phyloP scores from a whole-genome alignment of 2,113 vertebrate genomes.

The Thalassarche chlororhynchos region DNA sequence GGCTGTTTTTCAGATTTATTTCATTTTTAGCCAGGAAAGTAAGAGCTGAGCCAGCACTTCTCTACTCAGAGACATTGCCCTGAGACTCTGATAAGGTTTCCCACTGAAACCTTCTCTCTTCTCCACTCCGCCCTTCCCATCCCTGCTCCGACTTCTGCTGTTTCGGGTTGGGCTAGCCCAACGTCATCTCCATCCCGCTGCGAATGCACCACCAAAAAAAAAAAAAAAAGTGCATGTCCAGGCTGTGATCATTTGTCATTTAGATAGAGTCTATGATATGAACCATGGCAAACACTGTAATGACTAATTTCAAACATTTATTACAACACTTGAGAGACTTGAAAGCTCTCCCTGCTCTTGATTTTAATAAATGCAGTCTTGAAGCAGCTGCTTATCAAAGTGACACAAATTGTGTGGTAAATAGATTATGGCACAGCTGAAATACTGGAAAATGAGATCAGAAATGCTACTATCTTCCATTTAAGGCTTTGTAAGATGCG shows the following conservation, averaged over 20 bases:
- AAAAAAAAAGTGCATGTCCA: background rate
- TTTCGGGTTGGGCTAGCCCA: background rate
- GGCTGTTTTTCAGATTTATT: background rate
- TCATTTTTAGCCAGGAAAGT: background rate
- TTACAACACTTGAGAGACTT: conserved; percentile 81
- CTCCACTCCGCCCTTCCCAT: background rate
- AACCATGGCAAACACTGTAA: conserved; percentile 77
- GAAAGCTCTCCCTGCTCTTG: conserved; percentile 78
- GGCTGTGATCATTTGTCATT: conserved; percentile 67
- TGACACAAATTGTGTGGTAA: conserved; percentile 84
- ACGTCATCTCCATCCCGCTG: background rate
- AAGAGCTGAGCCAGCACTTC: conserved; percentile 21
- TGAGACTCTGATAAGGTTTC: background rate
- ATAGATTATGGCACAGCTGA: conserved; percentile 82
- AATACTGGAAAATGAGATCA: conserved; percentile 83
- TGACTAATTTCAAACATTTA: conserved; percentile 85
- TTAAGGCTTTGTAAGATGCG: conserved; percentile 50
- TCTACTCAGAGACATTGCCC: background rate
- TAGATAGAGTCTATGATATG: conserved; percentile 64
- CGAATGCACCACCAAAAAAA: background rate
- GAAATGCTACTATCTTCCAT: conserved; percentile 73
- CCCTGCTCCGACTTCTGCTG: background rate
- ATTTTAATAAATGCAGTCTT: conserved; percentile 83
- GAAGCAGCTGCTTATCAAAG: conserved; percentile 83
- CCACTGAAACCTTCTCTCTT: background rate